Conservation (phyloP, 2,797 vertebrate genomes). For the Lerista edwardsae region DNA sequence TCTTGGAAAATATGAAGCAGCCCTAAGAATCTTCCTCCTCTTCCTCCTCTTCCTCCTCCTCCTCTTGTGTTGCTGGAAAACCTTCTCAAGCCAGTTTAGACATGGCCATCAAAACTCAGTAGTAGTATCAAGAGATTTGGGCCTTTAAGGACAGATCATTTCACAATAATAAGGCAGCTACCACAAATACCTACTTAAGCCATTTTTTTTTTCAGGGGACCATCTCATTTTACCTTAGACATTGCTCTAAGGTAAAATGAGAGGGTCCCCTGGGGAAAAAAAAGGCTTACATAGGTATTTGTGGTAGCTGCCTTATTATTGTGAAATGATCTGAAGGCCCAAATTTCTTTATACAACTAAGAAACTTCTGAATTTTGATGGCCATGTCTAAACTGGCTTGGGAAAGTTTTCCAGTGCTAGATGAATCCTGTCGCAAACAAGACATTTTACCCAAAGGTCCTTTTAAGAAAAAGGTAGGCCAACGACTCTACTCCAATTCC, state of each 20-base stretch:
- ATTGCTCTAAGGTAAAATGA: neutral
- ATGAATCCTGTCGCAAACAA: neutral
- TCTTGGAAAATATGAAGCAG: neutral
- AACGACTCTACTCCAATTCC: neutral
- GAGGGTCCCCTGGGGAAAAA: neutral
- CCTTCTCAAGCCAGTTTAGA: neutral
- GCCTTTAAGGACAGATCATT: too few species aligned
- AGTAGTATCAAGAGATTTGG: neutral
- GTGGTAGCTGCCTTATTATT: neutral
- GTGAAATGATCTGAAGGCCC: neutral
- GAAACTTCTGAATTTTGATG: neutral
- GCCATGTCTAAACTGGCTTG: neutral
- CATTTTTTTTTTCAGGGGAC: too few species aligned
- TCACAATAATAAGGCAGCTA: neutral
- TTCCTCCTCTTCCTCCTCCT: neutral
- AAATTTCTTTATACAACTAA: neutral
- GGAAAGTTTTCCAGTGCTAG: neutral
- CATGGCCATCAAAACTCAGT: neutral
- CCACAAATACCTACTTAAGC: neutral
- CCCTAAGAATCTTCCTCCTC: too few species aligned
- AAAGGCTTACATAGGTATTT: neutral
- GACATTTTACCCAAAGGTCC: neutral
- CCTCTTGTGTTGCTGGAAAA: too few species aligned
- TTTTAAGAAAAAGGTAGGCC: neutral
- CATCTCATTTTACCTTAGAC: neutral